phyloP scores from a whole-genome alignment of 1,140 invertebrate genomes.

The Littorina saxatilis region DNA sequence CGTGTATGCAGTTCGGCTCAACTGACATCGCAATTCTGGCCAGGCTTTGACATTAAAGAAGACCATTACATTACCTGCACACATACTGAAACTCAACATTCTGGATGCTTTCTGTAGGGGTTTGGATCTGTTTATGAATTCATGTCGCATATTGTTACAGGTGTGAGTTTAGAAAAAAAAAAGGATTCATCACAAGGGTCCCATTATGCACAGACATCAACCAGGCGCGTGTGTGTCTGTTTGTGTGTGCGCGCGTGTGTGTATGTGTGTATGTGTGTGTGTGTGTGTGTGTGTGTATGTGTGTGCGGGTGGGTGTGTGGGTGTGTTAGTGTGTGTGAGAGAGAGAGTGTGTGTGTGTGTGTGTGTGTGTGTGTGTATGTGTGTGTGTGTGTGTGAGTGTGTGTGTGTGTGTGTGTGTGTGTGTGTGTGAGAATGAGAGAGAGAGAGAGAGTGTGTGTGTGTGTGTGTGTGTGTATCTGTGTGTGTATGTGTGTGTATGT shows the following conservation, averaged over 20 bases:
- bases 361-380: not conserved
- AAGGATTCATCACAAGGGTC: too few species aligned
- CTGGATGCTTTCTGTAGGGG: too few species aligned
- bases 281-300: not conserved
- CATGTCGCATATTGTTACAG: too few species aligned
- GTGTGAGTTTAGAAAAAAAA: too few species aligned
- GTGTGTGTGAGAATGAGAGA: not conserved
- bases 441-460: not conserved
- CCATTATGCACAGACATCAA: too few species aligned
- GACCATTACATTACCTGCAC: too few species aligned
- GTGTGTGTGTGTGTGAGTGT: not conserved
- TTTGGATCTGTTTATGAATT: too few species aligned
- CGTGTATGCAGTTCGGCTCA: too few species aligned
- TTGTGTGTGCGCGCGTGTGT: not conserved
- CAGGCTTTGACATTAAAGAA: too few species aligned
- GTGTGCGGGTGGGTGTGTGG: not conserved
- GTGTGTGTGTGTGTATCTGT: not conserved
- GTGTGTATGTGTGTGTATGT: constrained; percentile 9
- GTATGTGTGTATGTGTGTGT: too few species aligned
- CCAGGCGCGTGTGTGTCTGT: not conserved
- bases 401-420: not conserved
- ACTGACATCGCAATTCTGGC: too few species aligned
- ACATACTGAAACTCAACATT: too few species aligned
- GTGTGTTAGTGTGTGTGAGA: not conserved
- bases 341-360: not conserved